Conservation (phyloP, 2,113 vertebrate species). For the Phrynosoma blainvillii region DNA sequence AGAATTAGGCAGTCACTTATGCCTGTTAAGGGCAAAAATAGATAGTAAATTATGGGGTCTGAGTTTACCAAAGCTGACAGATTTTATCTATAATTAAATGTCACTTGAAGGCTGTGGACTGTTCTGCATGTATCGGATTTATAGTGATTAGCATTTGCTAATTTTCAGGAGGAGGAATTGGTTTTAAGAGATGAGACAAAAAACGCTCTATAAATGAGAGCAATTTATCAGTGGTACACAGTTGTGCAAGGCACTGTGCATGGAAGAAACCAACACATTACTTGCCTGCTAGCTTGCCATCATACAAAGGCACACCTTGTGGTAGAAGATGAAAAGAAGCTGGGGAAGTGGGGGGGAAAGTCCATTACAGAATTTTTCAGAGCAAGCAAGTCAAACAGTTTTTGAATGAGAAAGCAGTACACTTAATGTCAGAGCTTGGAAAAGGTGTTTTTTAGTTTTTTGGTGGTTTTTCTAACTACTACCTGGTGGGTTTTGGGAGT, state of each 20-base stretch:
- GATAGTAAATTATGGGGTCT: neutral
- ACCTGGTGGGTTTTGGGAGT: too few relatives aligned
- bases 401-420: too few relatives aligned
- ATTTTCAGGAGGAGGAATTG: neutral
- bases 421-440: too few relatives aligned
- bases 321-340: too few relatives aligned
- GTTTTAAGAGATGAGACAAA: too few relatives aligned
- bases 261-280: neutral
- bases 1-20: neutral
- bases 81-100: neutral
- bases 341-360: too few relatives aligned
- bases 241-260: neutral
- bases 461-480: too few relatives aligned
- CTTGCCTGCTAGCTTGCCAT: neutral
- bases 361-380: too few relatives aligned
- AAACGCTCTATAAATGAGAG: neutral
- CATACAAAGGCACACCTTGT: too few relatives aligned
- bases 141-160: neutral
- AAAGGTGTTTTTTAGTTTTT: too few relatives aligned
- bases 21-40: neutral
- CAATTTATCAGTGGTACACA: neutral
- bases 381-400: too few relatives aligned
- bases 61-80: neutral
- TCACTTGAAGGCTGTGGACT: neutral
- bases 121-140: neutral